These are phyloP conservation scores for Sigmodon hispidus DNA, from an alignment of 2,113 vertebrate genomes.

Conservation along the genomic window DNA sequence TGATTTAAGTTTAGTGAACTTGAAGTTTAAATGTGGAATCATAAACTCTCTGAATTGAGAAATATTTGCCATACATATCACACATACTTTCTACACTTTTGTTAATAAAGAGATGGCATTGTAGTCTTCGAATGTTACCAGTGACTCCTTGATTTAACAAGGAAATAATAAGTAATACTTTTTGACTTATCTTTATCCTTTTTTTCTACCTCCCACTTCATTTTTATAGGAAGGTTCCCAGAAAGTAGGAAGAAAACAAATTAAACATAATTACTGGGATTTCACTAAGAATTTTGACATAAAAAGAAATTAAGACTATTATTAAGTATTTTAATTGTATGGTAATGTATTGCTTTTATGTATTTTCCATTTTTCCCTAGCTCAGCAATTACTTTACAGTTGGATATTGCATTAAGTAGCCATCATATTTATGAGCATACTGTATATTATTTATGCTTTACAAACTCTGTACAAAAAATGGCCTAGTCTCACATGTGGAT, in stretches of 20 bases:
- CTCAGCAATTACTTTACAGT: constrained; percentile 17
- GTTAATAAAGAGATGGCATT: constrained; percentile 16
- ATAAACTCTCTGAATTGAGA: constrained; percentile 51
- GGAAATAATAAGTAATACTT: constrained; percentile 19
- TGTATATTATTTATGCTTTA: constrained; percentile 18
- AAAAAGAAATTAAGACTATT: constrained; percentile 52
- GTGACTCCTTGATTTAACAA: constrained; percentile 43
- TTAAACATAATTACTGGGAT: constrained; percentile 65
- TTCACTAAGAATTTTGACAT: constrained; percentile 30
- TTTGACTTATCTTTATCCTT: constrained; percentile 45
- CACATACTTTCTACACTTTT: constrained; percentile 20
- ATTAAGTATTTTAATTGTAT: constrained; percentile 72
- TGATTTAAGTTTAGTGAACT: constrained; percentile 49
- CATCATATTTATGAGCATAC: constrained; percentile 5
- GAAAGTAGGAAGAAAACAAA: constrained; percentile 59
- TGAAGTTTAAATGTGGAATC: constrained; percentile 38
- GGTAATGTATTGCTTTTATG: constrained; percentile 45
- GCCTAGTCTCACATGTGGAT: background rate
- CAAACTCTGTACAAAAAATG: background rate
- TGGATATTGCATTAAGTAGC: constrained; percentile 13
- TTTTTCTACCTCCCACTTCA: constrained; percentile 54
- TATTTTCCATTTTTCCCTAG: constrained; percentile 39
- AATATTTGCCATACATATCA: background rate
- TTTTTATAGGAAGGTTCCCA: constrained; percentile 59
- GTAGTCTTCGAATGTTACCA: constrained; percentile 50